Evolutionary conservation across 1,140 invertebrate species (phyloP).

Genomic region (Saccostrea echinata): DNA sequence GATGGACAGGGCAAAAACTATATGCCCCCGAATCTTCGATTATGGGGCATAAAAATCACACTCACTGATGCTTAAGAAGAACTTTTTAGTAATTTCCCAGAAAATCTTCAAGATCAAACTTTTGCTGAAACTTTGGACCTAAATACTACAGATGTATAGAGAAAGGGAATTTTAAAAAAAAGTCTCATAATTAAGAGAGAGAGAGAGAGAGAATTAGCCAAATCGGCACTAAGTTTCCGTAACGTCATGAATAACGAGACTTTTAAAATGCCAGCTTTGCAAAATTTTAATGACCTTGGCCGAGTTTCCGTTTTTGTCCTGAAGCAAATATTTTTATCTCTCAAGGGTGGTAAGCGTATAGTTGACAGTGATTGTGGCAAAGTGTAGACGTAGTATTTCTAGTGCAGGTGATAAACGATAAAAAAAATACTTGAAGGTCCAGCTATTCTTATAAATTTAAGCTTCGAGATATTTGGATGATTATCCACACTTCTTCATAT

Average conservation of each 20-base stretch:
- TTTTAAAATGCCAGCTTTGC: not conserved
- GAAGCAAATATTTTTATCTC: not conserved
- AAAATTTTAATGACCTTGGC: not conserved
- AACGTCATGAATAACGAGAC: too few relatives aligned
- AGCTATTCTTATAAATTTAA: not conserved
- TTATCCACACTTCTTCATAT: not conserved
- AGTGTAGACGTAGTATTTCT: not conserved
- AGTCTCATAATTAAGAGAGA: too few relatives aligned
- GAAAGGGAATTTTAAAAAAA: too few relatives aligned
- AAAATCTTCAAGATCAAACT: too few relatives aligned
- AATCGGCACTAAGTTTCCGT: too few relatives aligned
- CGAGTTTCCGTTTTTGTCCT: not conserved
- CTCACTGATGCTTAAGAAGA: too few relatives aligned
- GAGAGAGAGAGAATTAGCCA: too few relatives aligned
- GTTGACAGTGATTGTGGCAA: not conserved
- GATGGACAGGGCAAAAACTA: too few relatives aligned
- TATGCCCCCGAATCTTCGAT: too few relatives aligned
- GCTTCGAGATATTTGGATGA: not conserved
- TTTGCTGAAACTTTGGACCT: too few relatives aligned
- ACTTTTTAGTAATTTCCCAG: not conserved
- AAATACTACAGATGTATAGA: too few relatives aligned
- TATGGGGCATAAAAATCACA: too few relatives aligned
- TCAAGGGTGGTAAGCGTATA: not conserved
- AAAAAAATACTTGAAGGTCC: not conserved
- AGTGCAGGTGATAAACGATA: not conserved